phyloP scores from a whole-genome alignment of 2,113 vertebrate species.

The Callipepla squamata region DNA sequence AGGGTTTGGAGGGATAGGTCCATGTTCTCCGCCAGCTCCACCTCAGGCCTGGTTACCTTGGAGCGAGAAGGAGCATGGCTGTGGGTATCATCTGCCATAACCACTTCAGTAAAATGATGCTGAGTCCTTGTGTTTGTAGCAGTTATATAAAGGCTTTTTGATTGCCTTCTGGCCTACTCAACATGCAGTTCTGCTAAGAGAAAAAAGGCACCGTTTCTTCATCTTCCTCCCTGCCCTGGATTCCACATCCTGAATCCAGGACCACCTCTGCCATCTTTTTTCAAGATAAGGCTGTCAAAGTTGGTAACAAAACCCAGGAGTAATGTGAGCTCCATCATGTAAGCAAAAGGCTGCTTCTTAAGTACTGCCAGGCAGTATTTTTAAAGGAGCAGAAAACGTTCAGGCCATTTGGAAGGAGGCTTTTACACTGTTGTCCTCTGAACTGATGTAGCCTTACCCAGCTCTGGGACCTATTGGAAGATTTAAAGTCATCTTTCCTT shows the following conservation, averaged over 20 bases:
- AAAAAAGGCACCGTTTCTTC: not conserved
- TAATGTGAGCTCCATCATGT: not conserved
- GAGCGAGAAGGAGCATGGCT: not conserved
- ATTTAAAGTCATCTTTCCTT: constrained; percentile 41
- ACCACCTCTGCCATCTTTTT: not conserved
- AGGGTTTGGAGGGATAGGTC: not conserved
- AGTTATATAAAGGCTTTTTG: not conserved
- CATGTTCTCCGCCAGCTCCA: not conserved
- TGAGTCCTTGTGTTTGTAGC: not conserved
- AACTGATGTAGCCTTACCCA: not conserved
- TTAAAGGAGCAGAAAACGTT: not conserved
- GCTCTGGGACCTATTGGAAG: not conserved
- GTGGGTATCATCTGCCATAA: not conserved
- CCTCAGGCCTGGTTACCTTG: not conserved
- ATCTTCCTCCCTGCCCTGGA: not conserved
- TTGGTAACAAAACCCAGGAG: not conserved
- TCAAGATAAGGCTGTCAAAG: not conserved
- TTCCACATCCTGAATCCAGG: constrained; percentile 18
- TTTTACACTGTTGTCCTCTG: not conserved
- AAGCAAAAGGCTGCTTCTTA: not conserved
- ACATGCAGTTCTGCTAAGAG: not conserved
- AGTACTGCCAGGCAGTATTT: not conserved
- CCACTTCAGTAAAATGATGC: not conserved
- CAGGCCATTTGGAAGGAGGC: not conserved
- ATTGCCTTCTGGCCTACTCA: not conserved